Base-by-base conservation (phyloP, 2,888 invertebrate genomes). In the Cotesia congregata region DNA sequence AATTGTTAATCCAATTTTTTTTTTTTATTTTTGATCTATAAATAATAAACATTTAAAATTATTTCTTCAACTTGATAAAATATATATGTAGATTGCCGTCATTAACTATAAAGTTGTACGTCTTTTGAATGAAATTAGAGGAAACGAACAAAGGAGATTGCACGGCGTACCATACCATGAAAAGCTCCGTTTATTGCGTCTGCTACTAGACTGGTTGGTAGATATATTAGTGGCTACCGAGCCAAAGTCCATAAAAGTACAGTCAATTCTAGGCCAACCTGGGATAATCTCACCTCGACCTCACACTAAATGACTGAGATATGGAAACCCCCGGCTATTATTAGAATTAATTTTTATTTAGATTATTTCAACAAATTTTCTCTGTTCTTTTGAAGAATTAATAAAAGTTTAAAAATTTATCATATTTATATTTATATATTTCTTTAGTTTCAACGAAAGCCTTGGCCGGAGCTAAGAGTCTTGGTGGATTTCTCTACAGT, bases 401-500 rank as follows among this genome's bases (percentile, higher is more conserved):
- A 67, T 64, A 60, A 41, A 38, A 69, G 61, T 67, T 59, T 3
- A 62, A 50, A 68, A 61, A 17, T 61, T 72, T 69, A n/a, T 50
- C 3, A 17, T 67, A 60, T 72, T 71, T 62, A 61, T 72, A 72
- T 61, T 77, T 30, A 30, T 30, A 30, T 76, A 78, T 75, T 75
- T 80, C 83, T 85, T 76, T 90, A 95, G 96, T 96, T 90, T 96
- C 96, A 83, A 96, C 95, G 85, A 97, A 97, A 91, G 96, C 96
- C 77, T 92, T 96, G 83, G 95, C 95, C 72, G 95, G 96, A 72
- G 97, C 97, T 83, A 97, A 97, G 91, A 95, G 95, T 74, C 93
- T 97, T 87, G 97, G 97, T 82, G 97, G 93, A 90, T 97, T 97
- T 92, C 92, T 98, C 83, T 98, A 96, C 91, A 96, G 97, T 80